phyloP scores from a whole-genome alignment of 92 coral and sea anemone species.

The Muricea muricata region DNA sequence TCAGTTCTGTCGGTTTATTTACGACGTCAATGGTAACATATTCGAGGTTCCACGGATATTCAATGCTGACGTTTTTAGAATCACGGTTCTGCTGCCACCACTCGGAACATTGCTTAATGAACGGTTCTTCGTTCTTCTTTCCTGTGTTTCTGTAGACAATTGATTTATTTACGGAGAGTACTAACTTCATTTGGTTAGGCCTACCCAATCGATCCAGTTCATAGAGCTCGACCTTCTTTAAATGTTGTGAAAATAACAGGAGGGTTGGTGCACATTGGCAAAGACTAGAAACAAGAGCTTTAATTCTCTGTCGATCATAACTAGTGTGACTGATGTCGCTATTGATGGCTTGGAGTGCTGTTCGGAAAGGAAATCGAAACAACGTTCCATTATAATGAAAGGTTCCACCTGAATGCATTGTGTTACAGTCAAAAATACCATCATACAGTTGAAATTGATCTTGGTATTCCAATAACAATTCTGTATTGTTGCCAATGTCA shows the following conservation, averaged over 20 bases:
- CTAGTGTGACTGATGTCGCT: constrained; percentile 63
- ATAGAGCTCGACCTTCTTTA: constrained; percentile 52
- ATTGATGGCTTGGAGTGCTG: constrained; percentile 54
- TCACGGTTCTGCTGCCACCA: not conserved
- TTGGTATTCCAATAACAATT: constrained; percentile 14
- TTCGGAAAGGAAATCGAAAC: constrained; percentile 62
- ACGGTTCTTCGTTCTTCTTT: not conserved
- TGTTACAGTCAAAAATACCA: constrained; percentile 66
- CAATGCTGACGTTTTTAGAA: not conserved
- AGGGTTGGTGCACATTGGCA: constrained; percentile 59
- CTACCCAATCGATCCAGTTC: constrained; percentile 34
- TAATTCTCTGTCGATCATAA: constrained; percentile 54
- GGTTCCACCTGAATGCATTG: not conserved
- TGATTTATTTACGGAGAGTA: not conserved
- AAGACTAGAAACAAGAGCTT: constrained; percentile 49
- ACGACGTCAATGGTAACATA: not conserved
- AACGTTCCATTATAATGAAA: constrained; percentile 55
- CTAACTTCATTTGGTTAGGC: not conserved
- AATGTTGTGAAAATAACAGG: constrained; percentile 69
- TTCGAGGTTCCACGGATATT: not conserved
- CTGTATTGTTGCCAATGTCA: constrained; percentile 35
- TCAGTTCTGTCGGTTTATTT: not conserved
- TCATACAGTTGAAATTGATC: constrained; percentile 66
- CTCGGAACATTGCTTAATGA: not conserved
- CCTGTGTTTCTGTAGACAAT: constrained; percentile 7